Conservation (phyloP, 1,140 invertebrate genomes). For the Drosophila fuyamai region DNA sequence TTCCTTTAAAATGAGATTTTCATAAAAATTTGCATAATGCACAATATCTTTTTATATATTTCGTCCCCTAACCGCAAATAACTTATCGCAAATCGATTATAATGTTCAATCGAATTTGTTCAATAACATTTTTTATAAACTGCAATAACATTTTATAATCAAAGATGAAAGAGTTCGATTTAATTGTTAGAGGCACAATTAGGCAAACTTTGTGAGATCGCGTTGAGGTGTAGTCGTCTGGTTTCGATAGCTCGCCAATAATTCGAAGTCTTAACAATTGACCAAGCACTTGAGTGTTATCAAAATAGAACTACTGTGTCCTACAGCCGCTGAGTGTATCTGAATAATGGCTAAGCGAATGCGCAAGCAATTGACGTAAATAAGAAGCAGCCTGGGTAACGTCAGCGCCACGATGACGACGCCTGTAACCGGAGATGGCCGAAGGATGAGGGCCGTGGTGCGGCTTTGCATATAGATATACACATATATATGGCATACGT, state of each 20-base stretch:
- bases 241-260: too few species aligned
- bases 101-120: too few species aligned
- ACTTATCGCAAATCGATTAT: too few species aligned
- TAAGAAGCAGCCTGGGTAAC: constrained; percentile 66
- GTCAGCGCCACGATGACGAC: constrained; percentile 52
- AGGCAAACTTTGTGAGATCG: too few species aligned
- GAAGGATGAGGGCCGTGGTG: constrained; percentile 11
- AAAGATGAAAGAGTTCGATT: too few species aligned
- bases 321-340: constrained; percentile 2
- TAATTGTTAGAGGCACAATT: too few species aligned
- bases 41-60: too few species aligned
- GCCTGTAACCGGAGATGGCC: constrained; percentile 55
- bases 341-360: constrained; percentile 45
- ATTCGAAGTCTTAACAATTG: neutral
- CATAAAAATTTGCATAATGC: too few species aligned
- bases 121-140: too few species aligned
- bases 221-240: neutral
- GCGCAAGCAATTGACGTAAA: constrained; percentile 79
- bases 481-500: constrained; percentile 37
- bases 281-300: neutral
- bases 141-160: too few species aligned
- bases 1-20: too few species aligned
- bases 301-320: neutral
- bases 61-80: too few species aligned
- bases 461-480: constrained; percentile 25